phyloP scores from a whole-genome alignment of 2,888 invertebrate genomes.

The Dasysyrphus tricinctus region DNA sequence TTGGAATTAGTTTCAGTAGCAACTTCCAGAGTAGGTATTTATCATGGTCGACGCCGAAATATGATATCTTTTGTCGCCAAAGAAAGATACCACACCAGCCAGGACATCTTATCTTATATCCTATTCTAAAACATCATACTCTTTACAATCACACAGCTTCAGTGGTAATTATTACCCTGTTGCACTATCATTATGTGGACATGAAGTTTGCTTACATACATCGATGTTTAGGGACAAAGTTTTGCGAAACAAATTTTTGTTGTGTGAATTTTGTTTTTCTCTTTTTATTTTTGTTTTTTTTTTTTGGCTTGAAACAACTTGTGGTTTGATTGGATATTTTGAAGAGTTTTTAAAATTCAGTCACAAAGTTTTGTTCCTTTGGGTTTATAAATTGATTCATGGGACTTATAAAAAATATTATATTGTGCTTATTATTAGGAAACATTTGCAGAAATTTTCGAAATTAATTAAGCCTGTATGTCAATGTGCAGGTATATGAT shows the following conservation, averaged over 20 bases:
- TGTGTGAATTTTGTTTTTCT: not conserved
- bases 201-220: constrained; percentile 20
- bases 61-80: constrained; percentile 66
- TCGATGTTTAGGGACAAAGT: constrained; percentile 57
- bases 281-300: too few species aligned
- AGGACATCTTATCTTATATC: constrained; percentile 41
- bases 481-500: too few species aligned
- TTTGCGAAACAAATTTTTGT: constrained; percentile 51
- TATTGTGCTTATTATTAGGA: too few species aligned
- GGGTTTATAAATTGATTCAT: too few species aligned
- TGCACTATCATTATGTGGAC: constrained; percentile 68
- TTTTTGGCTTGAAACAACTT: not conserved
- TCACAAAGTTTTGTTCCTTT: not conserved
- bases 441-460: too few species aligned
- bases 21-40: constrained; percentile 18
- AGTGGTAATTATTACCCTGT: constrained; percentile 62
- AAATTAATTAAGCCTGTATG: too few species aligned
- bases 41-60: constrained; percentile 71
- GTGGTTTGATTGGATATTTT: not conserved
- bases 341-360: not conserved
- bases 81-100: constrained; percentile 29
- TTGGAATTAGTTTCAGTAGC: constrained; percentile 19
- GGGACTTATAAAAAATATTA: too few species aligned
- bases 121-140: constrained; percentile 16
- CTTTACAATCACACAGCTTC: constrained; percentile 26